Conservation (phyloP, 2,888 invertebrate species). For the Eurytoma adleriae region DNA sequence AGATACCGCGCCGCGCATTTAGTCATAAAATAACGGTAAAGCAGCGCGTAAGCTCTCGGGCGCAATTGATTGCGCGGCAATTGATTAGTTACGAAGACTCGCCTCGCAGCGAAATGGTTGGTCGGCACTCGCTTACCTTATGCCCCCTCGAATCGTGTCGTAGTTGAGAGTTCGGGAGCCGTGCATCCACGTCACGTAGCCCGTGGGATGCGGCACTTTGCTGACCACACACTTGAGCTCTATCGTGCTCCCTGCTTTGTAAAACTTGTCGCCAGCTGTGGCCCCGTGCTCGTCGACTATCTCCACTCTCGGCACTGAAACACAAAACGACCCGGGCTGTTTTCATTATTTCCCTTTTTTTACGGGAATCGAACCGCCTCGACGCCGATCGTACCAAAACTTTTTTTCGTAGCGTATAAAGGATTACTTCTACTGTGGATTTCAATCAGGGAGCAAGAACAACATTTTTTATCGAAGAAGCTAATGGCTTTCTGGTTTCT, state of each 20-base stretch:
- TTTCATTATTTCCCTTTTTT: too few relatives aligned
- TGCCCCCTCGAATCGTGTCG: slow-evolving; percentile 87
- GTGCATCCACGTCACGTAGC: slow-evolving; percentile 88
- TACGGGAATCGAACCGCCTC: too few relatives aligned
- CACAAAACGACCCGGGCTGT: neutral
- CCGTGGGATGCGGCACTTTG: slow-evolving; percentile 86
- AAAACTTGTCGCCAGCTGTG: slow-evolving; percentile 87
- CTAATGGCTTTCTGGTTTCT: too few relatives aligned
- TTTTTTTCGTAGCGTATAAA: too few relatives aligned
- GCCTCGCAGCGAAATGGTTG: neutral
- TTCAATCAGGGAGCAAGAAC: too few relatives aligned
- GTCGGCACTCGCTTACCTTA: slow-evolving; percentile 80
- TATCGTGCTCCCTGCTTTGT: slow-evolving; percentile 89
- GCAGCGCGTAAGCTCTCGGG: too few relatives aligned
- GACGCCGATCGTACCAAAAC: too few relatives aligned
- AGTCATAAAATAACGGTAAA: neutral
- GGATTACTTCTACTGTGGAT: too few relatives aligned
- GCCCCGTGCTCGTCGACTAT: slow-evolving; percentile 88
- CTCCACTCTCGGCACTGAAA: slow-evolving; percentile 87
- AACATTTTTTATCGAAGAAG: too few relatives aligned
- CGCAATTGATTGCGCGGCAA: too few relatives aligned
- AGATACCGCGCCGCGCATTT: slow-evolving; percentile 11
- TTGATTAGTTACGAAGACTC: neutral
- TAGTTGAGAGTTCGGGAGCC: slow-evolving; percentile 86
- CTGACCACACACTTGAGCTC: slow-evolving; percentile 89